A percentile compares a stretch with the other conserved stretches of the same genome.
phyloP scores from a whole-genome alignment of 1,140 invertebrate species.

The Zophobas morio region DNA sequence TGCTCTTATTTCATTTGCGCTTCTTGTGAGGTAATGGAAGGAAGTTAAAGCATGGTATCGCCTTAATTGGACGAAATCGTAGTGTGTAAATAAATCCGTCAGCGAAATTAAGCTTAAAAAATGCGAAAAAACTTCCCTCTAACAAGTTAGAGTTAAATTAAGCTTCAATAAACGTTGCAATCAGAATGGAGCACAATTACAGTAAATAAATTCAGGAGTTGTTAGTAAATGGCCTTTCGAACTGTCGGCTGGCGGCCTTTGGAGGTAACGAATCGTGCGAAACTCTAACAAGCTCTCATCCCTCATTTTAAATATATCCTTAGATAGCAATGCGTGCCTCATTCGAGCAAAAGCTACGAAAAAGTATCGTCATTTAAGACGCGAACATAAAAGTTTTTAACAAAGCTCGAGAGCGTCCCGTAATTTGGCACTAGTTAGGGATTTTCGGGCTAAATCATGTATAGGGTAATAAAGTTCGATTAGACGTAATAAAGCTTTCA shows the following conservation, averaged over 20 bases:
- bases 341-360: slow-evolving; percentile 40
- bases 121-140: slow-evolving; percentile 38
- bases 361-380: slow-evolving; percentile 37
- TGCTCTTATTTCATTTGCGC: slow-evolving; percentile 25
- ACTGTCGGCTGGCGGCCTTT: slow-evolving; percentile 53
- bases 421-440: slow-evolving; percentile 35
- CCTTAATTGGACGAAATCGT: slow-evolving; percentile 39
- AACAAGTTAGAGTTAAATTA: slow-evolving; percentile 54
- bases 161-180: slow-evolving; percentile 55
- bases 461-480: slow-evolving; percentile 41
- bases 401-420: slow-evolving; percentile 24
- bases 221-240: slow-evolving; percentile 57
- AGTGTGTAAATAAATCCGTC: slow-evolving; percentile 31
- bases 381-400: slow-evolving; percentile 29
- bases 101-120: slow-evolving; percentile 36
- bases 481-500: slow-evolving; percentile 37
- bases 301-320: slow-evolving; percentile 47
- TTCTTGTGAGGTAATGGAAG: slow-evolving; percentile 30
- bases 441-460: slow-evolving; percentile 21
- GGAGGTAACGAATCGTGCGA: slow-evolving; percentile 50
- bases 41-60: slow-evolving; percentile 37
- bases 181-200: slow-evolving; percentile 56
- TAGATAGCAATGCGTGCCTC: slow-evolving; percentile 39
- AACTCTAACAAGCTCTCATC: slow-evolving; percentile 50
- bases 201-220: slow-evolving; percentile 57